Evolutionary conservation across 2,888 invertebrate genomes (phyloP).

Genomic region (Euclidia mi): DNA sequence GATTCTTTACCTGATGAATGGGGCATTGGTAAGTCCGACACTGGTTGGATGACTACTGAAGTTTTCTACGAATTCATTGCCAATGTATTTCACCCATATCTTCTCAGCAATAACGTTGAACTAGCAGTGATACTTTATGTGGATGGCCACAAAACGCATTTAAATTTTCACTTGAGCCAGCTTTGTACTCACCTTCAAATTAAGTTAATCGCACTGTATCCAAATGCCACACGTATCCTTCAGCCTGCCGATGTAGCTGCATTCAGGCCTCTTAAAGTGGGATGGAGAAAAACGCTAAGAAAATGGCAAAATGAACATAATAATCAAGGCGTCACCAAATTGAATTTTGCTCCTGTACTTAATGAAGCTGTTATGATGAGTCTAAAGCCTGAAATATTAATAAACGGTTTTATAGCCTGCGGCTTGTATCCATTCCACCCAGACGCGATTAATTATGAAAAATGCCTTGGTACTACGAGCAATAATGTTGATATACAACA

Average conservation of each 20-base stretch:
- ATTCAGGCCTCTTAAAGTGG: constrained; percentile 44
- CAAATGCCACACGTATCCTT: constrained; percentile 40
- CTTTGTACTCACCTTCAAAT: constrained; percentile 40
- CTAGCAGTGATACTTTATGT: constrained; percentile 46
- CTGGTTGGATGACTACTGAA: constrained; percentile 47
- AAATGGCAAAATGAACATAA: constrained; percentile 42
- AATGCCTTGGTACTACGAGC: too few species aligned
- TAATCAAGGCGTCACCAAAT: too few species aligned
- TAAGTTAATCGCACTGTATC: constrained; percentile 43
- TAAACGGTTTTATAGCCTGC: constrained; percentile 34
- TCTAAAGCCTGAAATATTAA: too few species aligned
- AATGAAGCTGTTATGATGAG: too few species aligned
- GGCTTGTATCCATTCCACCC: constrained; percentile 41
- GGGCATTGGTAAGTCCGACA: constrained; percentile 45
- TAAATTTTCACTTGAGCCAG: constrained; percentile 37
- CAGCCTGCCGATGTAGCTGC: constrained; percentile 49
- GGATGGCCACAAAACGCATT: constrained; percentile 49
- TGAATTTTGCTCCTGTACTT: constrained; percentile 26
- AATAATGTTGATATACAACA: too few species aligned
- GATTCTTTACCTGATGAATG: constrained; percentile 35
- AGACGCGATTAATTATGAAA: too few species aligned
- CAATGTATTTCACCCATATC: constrained; percentile 39
- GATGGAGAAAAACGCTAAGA: constrained; percentile 45
- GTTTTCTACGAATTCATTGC: constrained; percentile 40
- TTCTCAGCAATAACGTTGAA: constrained; percentile 28